Base-by-base conservation (phyloP, 1,140 invertebrate species). In the Dysdera silvatica region DNA sequence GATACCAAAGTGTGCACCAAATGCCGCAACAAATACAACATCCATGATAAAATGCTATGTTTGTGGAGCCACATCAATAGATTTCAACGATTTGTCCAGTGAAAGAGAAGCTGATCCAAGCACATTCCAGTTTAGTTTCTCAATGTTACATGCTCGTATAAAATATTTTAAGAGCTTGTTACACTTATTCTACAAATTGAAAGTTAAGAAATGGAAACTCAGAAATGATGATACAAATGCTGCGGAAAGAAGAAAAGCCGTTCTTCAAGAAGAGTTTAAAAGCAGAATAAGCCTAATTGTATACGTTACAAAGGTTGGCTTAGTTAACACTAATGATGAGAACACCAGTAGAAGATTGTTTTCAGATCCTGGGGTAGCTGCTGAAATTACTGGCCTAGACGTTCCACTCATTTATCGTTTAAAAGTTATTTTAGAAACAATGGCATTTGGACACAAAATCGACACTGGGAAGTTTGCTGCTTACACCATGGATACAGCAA, bases 1-100 rank as follows among this genome's bases (percentile, higher is more conserved):
- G 75, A 79, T 61, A 74, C 70, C 8, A 78, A 80, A 71, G 73
- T 77, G 4, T 75, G 73, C 45, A n/a, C n/a, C n/a, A n/a, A 77
- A 79, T 66, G 72, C 73, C 7, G 57, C 73, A 24, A 74, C 73
- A 10, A 53, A 53, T 0, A 77, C 71, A 29, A 68, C 47, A 59
- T 78, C 74, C 18, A 70, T 75, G 14, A 66, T 61, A 45, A 65
- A 69, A 16, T 79, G 76, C 57, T 77, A 74, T 61, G 71, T 77
- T 28, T 77, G 74, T 67, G 66, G 67, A n/a, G 35, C 49, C 20
- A 75, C 71, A 72, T 2, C 76, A 73, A 71, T 56, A 74, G 20
- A n/a, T 16, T 75, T 78, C 53, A 78, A 78, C 54, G 67, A 73
- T 40, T 61, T 75, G 51, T 57, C 69, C 32, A 14, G 65, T 2